These are phyloP conservation scores for Alouatta palliata DNA, from an alignment of 2,113 vertebrate genomes.

Conservation along the genomic window DNA sequence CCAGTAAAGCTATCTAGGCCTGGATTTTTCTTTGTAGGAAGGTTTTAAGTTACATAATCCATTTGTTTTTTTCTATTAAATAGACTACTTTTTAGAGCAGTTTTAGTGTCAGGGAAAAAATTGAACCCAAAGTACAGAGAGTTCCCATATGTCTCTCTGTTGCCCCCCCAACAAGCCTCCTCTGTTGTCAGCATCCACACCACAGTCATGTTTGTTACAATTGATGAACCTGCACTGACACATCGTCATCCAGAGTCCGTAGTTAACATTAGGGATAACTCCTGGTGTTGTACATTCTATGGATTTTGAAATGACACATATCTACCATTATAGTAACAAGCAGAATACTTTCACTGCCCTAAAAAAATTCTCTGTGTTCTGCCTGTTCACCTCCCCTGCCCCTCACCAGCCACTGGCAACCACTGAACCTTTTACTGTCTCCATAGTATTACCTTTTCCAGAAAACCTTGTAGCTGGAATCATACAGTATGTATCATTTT, in stretches of 20 bases:
- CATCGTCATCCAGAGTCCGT: background rate
- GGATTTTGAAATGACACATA: background rate
- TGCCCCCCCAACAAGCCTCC: fast-evolving
- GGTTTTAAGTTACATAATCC: background rate
- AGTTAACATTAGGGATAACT: background rate
- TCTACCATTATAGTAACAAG: background rate
- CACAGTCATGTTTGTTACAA: background rate
- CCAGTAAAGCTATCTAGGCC: background rate
- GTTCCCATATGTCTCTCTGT: background rate
- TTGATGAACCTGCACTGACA: background rate
- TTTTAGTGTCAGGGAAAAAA: background rate
- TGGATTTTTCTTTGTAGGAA: background rate
- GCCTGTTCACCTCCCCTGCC: background rate
- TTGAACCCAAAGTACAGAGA: background rate
- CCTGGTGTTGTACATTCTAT: background rate
- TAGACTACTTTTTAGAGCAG: background rate
- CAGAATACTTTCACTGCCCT: background rate
- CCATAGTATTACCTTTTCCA: background rate
- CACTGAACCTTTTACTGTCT: background rate
- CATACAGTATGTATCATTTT: background rate
- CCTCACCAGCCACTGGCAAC: background rate
- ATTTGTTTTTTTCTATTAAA: background rate
- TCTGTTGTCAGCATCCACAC: background rate
- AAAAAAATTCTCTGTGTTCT: background rate
- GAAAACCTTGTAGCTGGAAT: background rate